Evolutionary conservation across 1,140 invertebrate species (phyloP).

Genomic region (Hypsibius dujardini): DNA sequence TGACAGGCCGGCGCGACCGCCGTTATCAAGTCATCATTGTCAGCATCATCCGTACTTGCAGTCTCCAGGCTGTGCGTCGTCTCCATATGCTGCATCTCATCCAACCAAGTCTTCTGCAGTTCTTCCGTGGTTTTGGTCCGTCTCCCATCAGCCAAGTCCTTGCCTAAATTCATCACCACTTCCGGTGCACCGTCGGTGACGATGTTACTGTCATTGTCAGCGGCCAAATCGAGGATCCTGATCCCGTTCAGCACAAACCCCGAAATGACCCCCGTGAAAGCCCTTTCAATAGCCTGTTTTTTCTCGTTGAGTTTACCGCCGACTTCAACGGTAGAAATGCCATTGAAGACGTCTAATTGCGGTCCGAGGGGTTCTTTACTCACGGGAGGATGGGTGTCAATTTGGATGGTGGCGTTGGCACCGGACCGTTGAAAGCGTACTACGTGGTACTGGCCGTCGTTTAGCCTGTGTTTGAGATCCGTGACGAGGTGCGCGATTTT

Average conservation of each 20-base stretch:
- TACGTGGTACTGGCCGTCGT: conserved; percentile 82
- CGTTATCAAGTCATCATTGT: not conserved
- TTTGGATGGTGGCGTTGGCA: conserved; percentile 69
- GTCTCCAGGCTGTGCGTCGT: not conserved
- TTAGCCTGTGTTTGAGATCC: conserved; percentile 68
- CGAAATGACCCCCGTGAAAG: conserved; percentile 63
- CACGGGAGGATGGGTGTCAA: conserved; percentile 53
- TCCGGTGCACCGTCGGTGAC: conserved; percentile 41
- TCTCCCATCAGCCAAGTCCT: not conserved
- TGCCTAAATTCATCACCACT: conserved; percentile 25
- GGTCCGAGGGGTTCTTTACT: conserved; percentile 43
- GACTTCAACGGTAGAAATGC: conserved; percentile 69
- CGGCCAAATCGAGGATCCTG: conserved; percentile 61
- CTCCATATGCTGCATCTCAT: conserved; percentile 9
- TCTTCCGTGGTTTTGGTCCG: no score
- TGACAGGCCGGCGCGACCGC: not conserved
- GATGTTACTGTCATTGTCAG: conserved; percentile 53
- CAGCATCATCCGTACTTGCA: not conserved
- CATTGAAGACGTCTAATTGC: conserved; percentile 74
- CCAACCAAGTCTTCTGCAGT: not conserved
- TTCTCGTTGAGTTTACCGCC: conserved; percentile 59
- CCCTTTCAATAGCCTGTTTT: conserved; percentile 48
- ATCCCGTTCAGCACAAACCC: conserved; percentile 71
- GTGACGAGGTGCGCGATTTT: conserved; percentile 75
- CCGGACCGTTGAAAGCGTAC: conserved; percentile 68